Base-by-base conservation (phyloP, 2,113 vertebrate genomes). In the Notothenia rossii region DNA sequence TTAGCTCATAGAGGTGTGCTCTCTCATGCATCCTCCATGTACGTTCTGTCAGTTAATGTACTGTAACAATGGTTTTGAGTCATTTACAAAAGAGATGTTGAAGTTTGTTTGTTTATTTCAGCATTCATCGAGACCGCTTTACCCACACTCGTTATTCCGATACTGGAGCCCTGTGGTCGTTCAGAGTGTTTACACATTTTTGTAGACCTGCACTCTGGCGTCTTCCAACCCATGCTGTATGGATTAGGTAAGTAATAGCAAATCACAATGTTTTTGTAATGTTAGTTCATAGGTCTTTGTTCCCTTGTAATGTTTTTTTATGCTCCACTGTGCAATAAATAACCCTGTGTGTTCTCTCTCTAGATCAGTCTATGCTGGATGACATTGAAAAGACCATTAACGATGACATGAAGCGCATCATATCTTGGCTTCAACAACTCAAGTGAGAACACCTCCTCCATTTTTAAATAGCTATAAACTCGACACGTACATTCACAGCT, bases 171-270 rank as follows among this genome's bases (percentile, higher is more conserved):
- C 2, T 99, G 98, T 69, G 96, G 96, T 64, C 97, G 96, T 55
- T 99, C 97, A 0, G 98, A 99, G 90, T 99, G 98, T 91, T 96
- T 99, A 49, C 98, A 99, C 87, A 96, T 99, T 85, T 99, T 99
- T 92, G 98, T 99, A 45, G 98, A 99, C 91, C 95, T 99, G 89
- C 98, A 99, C 94, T 99, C 98, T 51, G 98, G 98, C 90, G 98
- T 98, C 96, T 98, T 99, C 90, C 98, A 99, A 10, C 95, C 98
- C 48, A 99, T 99, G 97, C 93, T 99, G 17, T 98, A 99, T 91
- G 98, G 98, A 90, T 94, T 98, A 89, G 98, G 98, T 99, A 95
- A 95, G 96, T 72, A 40, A 29, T 3, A 56, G 4, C 10, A 49
- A 75, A 51, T 40, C 7, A 7, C 29, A 29, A 4, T 29, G 29